Conservation (phyloP, 2,113 vertebrate species). For the Natator depressus region DNA sequence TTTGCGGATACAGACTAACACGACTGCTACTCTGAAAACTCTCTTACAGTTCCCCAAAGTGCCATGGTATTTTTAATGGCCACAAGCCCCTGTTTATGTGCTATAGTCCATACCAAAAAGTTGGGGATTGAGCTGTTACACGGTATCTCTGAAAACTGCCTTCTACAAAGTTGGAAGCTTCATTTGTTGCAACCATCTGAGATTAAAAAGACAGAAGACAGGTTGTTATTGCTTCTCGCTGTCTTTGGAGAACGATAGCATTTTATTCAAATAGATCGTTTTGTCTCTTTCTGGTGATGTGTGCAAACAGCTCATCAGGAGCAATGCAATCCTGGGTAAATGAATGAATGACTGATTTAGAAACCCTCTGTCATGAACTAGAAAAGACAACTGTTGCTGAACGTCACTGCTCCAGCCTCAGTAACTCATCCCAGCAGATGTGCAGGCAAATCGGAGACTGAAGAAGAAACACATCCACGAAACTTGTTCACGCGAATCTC, state of each 20-base stretch:
- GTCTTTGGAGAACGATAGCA: neutral
- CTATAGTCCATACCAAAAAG: neutral
- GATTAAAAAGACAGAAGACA: conserved; percentile 7
- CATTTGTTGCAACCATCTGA: neutral
- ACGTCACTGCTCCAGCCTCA: neutral
- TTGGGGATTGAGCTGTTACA: conserved; percentile 15
- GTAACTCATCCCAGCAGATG: neutral
- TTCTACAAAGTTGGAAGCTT: conserved; percentile 19
- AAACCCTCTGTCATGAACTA: neutral
- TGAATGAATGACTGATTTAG: neutral
- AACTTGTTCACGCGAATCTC: neutral
- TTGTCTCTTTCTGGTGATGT: neutral
- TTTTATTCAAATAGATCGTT: neutral
- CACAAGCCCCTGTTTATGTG: neutral
- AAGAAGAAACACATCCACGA: neutral
- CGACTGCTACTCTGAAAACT: neutral
- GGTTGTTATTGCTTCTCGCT: neutral
- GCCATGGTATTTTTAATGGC: conserved; percentile 39
- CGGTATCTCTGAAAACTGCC: conserved; percentile 11
- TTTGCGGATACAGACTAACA: too few relatives aligned
- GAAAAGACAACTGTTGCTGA: neutral
- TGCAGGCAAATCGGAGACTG: neutral
- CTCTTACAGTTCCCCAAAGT: conserved; percentile 38
- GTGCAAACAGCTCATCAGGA: neutral
- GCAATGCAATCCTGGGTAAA: rapidly evolving